Percentiles rank a stretch among this genome's conserved stretches.
Evolutionary conservation across 2,113 vertebrate species (phyloP).

Genomic region (Crotalus tigris): DNA sequence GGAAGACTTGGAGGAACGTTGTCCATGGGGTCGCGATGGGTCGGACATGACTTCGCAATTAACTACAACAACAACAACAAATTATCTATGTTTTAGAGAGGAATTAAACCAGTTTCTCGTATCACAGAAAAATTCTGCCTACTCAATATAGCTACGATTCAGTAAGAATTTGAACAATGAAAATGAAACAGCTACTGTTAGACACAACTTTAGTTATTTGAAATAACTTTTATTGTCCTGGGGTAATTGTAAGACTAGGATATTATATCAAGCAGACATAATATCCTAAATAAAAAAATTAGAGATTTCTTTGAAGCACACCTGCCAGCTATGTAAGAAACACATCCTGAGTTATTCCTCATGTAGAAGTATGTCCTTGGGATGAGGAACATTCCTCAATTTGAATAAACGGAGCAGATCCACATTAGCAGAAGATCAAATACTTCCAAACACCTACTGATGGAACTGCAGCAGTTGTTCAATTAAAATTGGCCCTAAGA

Average conservation of each 20-base stretch:
- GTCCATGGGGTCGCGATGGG: no score
- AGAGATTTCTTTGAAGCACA: conserved; percentile 63
- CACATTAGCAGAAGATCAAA: not conserved
- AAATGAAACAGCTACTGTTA: not conserved
- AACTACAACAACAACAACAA: no score
- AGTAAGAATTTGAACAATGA: conserved; percentile 34
- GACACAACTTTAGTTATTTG: conserved; percentile 46
- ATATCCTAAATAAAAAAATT: conserved; percentile 41
- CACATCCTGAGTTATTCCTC: not conserved
- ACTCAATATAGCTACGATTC: conserved; percentile 54
- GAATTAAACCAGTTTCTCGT: conserved; percentile 16
- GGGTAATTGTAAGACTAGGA: not conserved
- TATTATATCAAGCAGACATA: not conserved
- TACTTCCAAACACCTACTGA: not conserved
- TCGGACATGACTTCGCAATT: no score
- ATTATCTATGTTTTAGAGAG: conserved; percentile 50
- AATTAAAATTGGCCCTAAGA: no score
- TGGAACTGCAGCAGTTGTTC: not conserved
- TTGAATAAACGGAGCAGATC: not conserved
- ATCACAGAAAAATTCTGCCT: not conserved
- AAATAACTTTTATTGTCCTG: conserved; percentile 59
- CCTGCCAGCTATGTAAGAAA: not conserved
- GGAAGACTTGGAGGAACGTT: no score
- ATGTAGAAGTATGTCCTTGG: not conserved
- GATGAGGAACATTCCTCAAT: conserved; percentile 4